Evolutionary conservation across 2,888 invertebrate genomes (phyloP), one percentile per base, ranked within the genome.

Genomic region (Ethmia dodecea): DNA sequence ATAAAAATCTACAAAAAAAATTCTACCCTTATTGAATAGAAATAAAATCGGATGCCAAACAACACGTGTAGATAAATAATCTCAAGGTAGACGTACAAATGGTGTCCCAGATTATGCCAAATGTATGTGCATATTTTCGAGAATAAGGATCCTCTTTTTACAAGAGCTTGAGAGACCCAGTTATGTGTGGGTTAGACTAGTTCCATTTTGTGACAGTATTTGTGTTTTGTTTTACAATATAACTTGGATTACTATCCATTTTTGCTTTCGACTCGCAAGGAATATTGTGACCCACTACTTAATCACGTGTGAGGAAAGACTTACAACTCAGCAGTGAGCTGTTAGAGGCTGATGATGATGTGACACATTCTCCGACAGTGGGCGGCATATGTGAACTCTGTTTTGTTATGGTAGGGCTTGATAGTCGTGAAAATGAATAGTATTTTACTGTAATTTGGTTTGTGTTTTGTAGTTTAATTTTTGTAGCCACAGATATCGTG

Each of bases 91-190:
- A 6, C 35, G 28, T 32, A 38, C 32, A 31, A 33, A 36, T 36
- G 39, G 12, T 44, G 46, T 40, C 38, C 33, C 49, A 43, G 33
- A 43, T 40, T 31, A 33, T 36, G 27, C 22, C 31, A 49, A 49
- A 49, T 46, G 36, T 49, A 46, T 49, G 49, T 42, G 46, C 49
- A 49, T 47, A 45, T 41, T 43, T 46, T 45, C 33, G n/a, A n/a
- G n/a, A n/a, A n/a, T n/a, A n/a, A n/a, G n/a, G n/a, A n/a, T n/a
- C n/a, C n/a, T n/a, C n/a, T n/a, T n/a, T n/a, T 15, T n/a, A n/a
- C n/a, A n/a, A n/a, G n/a, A n/a, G n/a, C n/a, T n/a, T n/a, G n/a
- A n/a, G n/a, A n/a, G n/a, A n/a, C n/a, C n/a, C n/a, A n/a, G n/a
- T n/a, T n/a, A n/a, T 22, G n/a, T 9, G n/a, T n/a, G n/a, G n/a